phyloP scores from a whole-genome alignment of 2,113 vertebrate species.

The Brachyhypopomus gauderio region DNA sequence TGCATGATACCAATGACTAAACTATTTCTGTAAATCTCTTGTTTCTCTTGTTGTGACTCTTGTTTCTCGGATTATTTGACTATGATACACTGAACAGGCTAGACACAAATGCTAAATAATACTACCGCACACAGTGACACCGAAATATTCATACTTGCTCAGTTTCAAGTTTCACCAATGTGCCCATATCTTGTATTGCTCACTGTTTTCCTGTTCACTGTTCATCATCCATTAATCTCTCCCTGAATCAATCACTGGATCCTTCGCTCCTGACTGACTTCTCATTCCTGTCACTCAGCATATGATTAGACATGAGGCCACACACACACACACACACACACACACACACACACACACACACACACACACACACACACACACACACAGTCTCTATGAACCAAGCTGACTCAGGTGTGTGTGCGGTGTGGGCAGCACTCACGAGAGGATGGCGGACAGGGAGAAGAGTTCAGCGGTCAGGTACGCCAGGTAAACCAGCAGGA shows the following conservation, averaged over 20 bases:
- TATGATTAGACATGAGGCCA: conserved; percentile 2
- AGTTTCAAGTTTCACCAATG: not conserved
- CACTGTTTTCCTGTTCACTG: not conserved
- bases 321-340: not conserved
- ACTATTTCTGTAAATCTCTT: not conserved
- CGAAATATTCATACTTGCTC: not conserved
- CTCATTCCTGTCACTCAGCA: not conserved
- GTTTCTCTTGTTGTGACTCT: not conserved
- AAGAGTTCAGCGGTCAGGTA: conserved; percentile 96
- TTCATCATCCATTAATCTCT: conserved; percentile 17
- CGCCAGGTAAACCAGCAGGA: conserved; percentile 92
- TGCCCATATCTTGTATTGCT: conserved; percentile 3
- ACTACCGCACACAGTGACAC: not conserved
- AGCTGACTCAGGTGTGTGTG: not conserved
- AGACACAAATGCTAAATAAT: not conserved
- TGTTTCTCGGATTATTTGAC: not conserved
- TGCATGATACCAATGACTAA: no score
- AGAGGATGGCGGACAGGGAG: conserved; percentile 91
- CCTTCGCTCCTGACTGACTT: not conserved
- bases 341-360: not conserved
- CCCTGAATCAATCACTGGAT: not conserved
- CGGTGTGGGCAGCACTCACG: conserved; percentile 79
- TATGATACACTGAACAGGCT: not conserved
- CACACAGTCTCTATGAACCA: not conserved
- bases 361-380: conserved; percentile 1